Conservation (phyloP, 2,888 invertebrate species). For the Aphidius colemani region DNA sequence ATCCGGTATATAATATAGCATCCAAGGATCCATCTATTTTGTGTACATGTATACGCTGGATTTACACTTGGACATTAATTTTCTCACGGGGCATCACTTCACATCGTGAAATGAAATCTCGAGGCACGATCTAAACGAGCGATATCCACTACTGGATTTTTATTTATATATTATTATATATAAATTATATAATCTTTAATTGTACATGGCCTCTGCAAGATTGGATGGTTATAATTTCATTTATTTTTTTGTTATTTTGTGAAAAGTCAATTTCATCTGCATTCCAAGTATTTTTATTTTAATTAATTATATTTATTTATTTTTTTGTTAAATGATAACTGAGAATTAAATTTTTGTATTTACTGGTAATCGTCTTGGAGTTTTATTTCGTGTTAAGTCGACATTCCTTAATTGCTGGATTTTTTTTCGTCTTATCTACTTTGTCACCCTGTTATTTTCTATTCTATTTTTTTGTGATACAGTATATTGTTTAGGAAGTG, state of each 20-base stretch:
- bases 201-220: background rate
- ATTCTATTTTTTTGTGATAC: conserved; percentile 5
- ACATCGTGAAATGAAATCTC: conserved; percentile 32
- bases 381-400: conserved; percentile 37
- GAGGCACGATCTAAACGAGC: conserved; percentile 15
- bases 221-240: background rate
- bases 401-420: conserved; percentile 54
- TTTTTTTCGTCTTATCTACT: conserved; percentile 53
- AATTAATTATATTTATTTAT: background rate
- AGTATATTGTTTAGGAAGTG: background rate
- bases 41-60: conserved; percentile 10
- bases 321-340: background rate
- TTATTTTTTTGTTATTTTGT: too few relatives aligned
- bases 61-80: conserved; percentile 37
- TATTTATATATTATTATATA: conserved; percentile 10
- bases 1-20: too few relatives aligned
- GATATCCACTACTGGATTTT: conserved; percentile 15
- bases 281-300: background rate
- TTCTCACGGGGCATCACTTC: conserved; percentile 40
- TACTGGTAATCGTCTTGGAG: background rate
- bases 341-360: too few relatives aligned
- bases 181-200: too few relatives aligned
- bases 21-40: conserved; percentile 7
- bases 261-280: background rate
- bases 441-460: conserved; percentile 50